Evolutionary conservation across 2,113 vertebrate species (phyloP).

Genomic region (Oncorhynchus nerka): DNA sequence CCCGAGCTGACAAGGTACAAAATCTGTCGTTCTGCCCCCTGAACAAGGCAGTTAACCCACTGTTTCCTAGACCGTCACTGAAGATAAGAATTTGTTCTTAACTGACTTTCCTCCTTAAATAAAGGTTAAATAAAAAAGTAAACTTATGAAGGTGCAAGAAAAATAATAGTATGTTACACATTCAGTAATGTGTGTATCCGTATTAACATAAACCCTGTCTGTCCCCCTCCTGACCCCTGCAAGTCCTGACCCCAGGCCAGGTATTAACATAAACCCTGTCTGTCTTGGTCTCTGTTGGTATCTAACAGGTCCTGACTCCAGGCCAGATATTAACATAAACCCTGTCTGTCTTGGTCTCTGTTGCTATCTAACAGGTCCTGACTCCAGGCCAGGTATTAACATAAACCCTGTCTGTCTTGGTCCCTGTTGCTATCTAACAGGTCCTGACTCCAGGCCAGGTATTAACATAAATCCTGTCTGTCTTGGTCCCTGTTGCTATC

Average conservation of each 20-base stretch:
- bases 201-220: constrained; percentile 85
- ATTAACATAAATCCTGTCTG: constrained; percentile 87
- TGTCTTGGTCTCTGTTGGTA: constrained; percentile 89
- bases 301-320: constrained; percentile 75
- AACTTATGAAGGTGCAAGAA: too few species aligned
- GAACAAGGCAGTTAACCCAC: too few species aligned
- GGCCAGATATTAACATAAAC: constrained; percentile 79
- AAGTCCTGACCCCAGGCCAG: constrained; percentile 84
- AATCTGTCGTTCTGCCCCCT: too few species aligned
- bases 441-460: constrained; percentile 82
- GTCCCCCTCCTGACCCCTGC: too few species aligned
- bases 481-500: constrained; percentile 87
- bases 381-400: constrained; percentile 89
- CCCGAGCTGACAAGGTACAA: too few species aligned
- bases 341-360: constrained; percentile 96
- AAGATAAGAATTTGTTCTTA: too few species aligned
- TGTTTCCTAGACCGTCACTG: too few species aligned
- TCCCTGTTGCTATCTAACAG: constrained; percentile 81
- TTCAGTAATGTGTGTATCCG: too few species aligned
- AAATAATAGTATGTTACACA: too few species aligned
- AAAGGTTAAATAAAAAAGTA: too few species aligned
- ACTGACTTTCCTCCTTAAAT: too few species aligned
- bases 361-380: constrained; percentile 75
- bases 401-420: constrained; percentile 91
- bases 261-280: constrained; percentile 87